Evolutionary conservation across 2,797 vertebrate genomes (phyloP).

Genomic region (Muscicapa striata): DNA sequence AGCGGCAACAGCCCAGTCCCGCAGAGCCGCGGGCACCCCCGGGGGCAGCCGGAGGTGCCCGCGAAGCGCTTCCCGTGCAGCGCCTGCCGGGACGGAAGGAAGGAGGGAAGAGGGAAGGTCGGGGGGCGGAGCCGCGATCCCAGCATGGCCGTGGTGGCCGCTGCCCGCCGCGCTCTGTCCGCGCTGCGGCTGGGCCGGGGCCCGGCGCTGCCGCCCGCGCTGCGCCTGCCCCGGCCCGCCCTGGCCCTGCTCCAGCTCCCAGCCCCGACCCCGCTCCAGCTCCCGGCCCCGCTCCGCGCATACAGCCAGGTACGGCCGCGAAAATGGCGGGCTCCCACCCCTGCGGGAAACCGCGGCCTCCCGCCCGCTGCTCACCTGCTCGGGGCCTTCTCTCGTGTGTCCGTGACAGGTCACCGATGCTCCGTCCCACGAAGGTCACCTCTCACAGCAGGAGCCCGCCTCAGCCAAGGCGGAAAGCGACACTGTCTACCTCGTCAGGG

Average conservation of each 20-base stretch:
- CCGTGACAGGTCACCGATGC: background rate
- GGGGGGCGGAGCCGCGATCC: background rate
- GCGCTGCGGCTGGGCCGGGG: background rate
- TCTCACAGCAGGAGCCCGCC: background rate
- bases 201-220: background rate
- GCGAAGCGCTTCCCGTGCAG: background rate
- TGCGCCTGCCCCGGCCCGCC: background rate
- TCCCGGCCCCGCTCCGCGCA: background rate
- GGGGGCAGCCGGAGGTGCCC: background rate
- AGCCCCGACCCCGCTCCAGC: no score
- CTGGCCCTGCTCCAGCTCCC: background rate
- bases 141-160: background rate
- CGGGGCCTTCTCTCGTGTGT: background rate
- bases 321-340: background rate
- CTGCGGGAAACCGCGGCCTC: background rate
- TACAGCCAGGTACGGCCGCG: background rate
- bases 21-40: background rate
- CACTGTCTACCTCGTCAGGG: slow-evolving; percentile 85
- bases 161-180: background rate
- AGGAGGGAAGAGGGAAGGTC: background rate
- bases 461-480: slow-evolving; percentile 21
- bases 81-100: background rate
- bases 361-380: background rate
- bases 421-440: background rate
- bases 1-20: background rate